Conservation (phyloP, 2,797 vertebrate genomes). For the Thalassophryne amazonica region DNA sequence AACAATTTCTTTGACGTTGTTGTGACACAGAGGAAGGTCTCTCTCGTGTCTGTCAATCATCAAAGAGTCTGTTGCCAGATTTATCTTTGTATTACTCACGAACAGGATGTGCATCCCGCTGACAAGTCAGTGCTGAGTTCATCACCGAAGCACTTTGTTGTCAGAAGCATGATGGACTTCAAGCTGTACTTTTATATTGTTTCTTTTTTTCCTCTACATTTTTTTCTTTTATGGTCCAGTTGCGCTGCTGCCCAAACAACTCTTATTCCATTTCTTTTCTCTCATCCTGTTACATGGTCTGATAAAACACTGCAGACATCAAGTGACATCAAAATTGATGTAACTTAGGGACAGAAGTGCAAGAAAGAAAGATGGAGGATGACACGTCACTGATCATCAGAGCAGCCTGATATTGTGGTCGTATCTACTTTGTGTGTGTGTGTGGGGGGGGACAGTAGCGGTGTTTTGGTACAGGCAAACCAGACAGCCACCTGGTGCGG, state of each 20-base stretch:
- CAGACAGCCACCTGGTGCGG: too few species aligned
- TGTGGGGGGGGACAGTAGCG: too few species aligned
- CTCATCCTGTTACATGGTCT: background rate
- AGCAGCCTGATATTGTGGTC: background rate
- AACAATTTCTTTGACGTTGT: slow-evolving; percentile 33
- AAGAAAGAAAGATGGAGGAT: background rate
- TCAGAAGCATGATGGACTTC: slow-evolving; percentile 41
- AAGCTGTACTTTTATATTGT: slow-evolving; percentile 21
- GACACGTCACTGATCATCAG: slow-evolving; percentile 7
- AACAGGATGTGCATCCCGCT: slow-evolving; percentile 32
- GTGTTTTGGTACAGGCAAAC: too few species aligned
- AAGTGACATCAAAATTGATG: slow-evolving; percentile 12
- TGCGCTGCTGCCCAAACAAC: slow-evolving; percentile 24
- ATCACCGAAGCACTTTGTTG: slow-evolving; percentile 43
- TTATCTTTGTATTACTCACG: slow-evolving; percentile 50
- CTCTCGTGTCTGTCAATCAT: slow-evolving; percentile 47
- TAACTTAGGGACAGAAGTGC: background rate
- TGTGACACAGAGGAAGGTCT: slow-evolving; percentile 32
- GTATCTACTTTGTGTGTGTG: too few species aligned
- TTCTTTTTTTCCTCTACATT: background rate
- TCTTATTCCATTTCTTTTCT: background rate
- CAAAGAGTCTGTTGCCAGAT: slow-evolving; percentile 32
- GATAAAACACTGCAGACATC: slow-evolving; percentile 14
- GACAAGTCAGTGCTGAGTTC: slow-evolving; percentile 43
- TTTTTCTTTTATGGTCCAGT: slow-evolving; percentile 28